phyloP scores from a whole-genome alignment of 2,888 invertebrate genomes.

The Sicus ferrugineus region DNA sequence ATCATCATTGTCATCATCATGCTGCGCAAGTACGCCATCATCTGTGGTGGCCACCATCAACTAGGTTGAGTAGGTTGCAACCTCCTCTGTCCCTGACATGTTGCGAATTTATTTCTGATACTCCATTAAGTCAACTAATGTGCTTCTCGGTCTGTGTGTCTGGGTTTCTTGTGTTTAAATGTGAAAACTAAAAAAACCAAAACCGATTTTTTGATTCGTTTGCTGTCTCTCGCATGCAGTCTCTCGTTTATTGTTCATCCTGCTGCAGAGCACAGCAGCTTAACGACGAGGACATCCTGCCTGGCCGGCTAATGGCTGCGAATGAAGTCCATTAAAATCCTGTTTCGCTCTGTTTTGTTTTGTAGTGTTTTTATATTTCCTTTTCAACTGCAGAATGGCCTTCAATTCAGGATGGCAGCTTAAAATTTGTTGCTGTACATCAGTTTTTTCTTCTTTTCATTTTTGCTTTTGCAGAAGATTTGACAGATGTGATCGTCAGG shows the following conservation, averaged over 20 bases:
- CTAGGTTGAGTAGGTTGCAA: too few relatives aligned
- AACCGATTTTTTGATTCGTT: neutral
- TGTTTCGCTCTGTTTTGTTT: neutral
- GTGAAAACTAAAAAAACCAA: neutral
- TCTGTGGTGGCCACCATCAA: too few relatives aligned
- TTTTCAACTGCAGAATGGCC: neutral
- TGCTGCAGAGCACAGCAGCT: neutral
- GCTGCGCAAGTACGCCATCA: neutral
- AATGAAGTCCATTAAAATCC: slow-evolving; percentile 12
- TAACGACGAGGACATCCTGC: slow-evolving; percentile 6
- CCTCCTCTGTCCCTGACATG: neutral
- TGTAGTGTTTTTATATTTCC: too few relatives aligned
- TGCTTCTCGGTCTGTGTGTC: neutral
- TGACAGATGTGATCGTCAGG: too few relatives aligned
- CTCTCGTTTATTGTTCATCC: neutral
- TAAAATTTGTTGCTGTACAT: too few relatives aligned
- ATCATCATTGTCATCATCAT: neutral
- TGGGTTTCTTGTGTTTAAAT: neutral
- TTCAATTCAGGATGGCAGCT: neutral
- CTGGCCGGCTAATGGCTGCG: slow-evolving; percentile 8
- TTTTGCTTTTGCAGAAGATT: too few relatives aligned
- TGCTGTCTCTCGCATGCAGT: neutral
- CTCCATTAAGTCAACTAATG: neutral
- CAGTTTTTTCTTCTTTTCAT: too few relatives aligned
- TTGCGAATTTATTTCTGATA: neutral